These are phyloP conservation scores for Bradypodion pumilum DNA, from an alignment of 2,797 vertebrate species.

Conservation along the genomic window DNA sequence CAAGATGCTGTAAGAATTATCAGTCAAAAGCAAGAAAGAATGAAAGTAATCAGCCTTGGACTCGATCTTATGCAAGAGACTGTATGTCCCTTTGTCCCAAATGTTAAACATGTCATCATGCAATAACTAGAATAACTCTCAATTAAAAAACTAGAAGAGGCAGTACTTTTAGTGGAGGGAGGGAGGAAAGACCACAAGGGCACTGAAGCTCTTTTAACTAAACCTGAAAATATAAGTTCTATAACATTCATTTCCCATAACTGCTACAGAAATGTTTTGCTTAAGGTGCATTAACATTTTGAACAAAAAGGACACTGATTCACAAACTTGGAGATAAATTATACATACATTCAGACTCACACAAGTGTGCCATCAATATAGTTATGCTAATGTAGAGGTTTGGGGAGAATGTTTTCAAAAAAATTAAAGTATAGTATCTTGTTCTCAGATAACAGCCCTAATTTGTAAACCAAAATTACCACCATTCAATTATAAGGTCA, in stretches of 20 bases:
- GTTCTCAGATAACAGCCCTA: background rate
- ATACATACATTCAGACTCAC: conserved; percentile 38
- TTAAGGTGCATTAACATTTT: conserved; percentile 39
- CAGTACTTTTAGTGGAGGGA: conserved; percentile 17
- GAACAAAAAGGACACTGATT: conserved; percentile 31
- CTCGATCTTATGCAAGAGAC: too few species aligned
- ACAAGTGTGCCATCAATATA: background rate
- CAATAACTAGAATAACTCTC: background rate
- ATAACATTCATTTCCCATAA: conserved; percentile 65
- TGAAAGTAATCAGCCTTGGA: too few species aligned
- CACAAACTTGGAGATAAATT: conserved; percentile 31
- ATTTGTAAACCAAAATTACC: conserved; percentile 43
- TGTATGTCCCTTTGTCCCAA: too few species aligned
- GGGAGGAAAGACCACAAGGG: conserved; percentile 20
- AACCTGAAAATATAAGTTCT: conserved; percentile 64
- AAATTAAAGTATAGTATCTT: conserved; percentile 7
- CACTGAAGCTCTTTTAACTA: conserved; percentile 56
- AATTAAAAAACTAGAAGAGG: conserved; percentile 39
- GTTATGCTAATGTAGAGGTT: background rate
- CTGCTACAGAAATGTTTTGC: conserved; percentile 53
- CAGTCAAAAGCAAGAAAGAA: too few species aligned
- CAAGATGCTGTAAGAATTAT: background rate
- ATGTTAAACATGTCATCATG: too few species aligned
- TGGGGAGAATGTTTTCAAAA: background rate
- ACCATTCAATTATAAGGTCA: conserved; percentile 32